Conservation (phyloP, 2,888 invertebrate genomes). For the Tipula confusa region DNA sequence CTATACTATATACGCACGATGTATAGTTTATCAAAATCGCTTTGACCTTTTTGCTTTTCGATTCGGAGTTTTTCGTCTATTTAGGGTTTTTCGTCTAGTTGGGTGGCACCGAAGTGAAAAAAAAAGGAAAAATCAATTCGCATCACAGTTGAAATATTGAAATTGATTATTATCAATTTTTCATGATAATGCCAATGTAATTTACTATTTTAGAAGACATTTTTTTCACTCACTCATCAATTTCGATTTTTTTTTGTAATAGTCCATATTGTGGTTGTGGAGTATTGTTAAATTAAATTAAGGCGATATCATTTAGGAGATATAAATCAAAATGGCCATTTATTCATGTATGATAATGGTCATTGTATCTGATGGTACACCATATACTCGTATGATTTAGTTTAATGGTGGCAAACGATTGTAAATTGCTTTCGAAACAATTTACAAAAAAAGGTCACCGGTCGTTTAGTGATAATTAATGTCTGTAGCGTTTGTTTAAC, state of each 20-base stretch:
- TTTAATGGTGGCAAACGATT: background rate
- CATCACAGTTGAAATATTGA: constrained; percentile 12
- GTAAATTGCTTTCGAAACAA: background rate
- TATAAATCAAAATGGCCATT: background rate
- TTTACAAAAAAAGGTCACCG: too few relatives aligned
- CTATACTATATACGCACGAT: background rate
- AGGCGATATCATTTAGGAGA: constrained; percentile 20
- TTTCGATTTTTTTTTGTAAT: background rate
- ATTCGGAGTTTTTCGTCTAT: background rate
- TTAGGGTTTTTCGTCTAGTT: too few relatives aligned
- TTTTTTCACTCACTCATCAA: constrained; percentile 15
- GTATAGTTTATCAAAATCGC: background rate
- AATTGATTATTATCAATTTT: constrained; percentile 20
- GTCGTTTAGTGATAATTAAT: too few relatives aligned
- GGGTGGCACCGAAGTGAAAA: background rate
- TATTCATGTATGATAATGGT: background rate
- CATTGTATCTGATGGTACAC: background rate
- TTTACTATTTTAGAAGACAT: background rate
- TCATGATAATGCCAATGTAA: constrained; percentile 12
- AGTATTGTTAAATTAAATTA: constrained; percentile 12
- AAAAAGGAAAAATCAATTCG: constrained; percentile 6
- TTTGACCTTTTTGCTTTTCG: background rate
- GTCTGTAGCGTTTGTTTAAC: too few relatives aligned
- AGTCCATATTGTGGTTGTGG: background rate
- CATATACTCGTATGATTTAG: background rate